Evolutionary conservation across 2,888 invertebrate genomes (phyloP).

Genomic region (Nowickia ferox): DNA sequence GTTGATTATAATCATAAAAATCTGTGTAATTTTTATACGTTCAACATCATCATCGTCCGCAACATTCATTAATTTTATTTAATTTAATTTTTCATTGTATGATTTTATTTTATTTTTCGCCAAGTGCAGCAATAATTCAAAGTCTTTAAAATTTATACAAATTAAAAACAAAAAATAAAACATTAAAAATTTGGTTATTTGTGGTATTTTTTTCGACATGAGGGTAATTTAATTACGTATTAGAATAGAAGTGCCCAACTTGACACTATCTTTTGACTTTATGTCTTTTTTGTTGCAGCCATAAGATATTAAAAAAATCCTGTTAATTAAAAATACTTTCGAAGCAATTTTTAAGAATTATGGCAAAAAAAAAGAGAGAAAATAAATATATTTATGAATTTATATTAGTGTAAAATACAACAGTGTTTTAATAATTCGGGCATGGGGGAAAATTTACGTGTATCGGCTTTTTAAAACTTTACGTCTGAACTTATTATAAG

Average conservation of each 20-base stretch:
- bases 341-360: no score
- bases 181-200: slow-evolving; percentile 12
- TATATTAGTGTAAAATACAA: no score
- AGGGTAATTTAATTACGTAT: neutral
- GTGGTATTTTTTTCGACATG: neutral
- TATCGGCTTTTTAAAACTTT: no score
- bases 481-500: no score
- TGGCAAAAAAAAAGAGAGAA: no score
- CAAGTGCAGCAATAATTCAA: slow-evolving; percentile 48
- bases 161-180: slow-evolving; percentile 4
- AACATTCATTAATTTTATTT: slow-evolving; percentile 51
- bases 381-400: no score
- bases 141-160: slow-evolving; percentile 28
- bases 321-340: neutral
- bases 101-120: slow-evolving; percentile 21
- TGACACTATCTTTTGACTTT: neutral
- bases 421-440: no score
- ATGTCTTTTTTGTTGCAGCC: neutral
- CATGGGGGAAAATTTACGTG: no score
- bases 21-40: slow-evolving; percentile 59
- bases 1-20: slow-evolving; percentile 56
- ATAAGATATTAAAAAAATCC: neutral
- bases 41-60: slow-evolving; percentile 31
- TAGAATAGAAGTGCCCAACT: neutral
- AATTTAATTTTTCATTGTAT: slow-evolving; percentile 10